Evolutionary conservation across 2,113 vertebrate genomes (phyloP).

Genomic region (Cyphomyrus discorhynchus): DNA sequence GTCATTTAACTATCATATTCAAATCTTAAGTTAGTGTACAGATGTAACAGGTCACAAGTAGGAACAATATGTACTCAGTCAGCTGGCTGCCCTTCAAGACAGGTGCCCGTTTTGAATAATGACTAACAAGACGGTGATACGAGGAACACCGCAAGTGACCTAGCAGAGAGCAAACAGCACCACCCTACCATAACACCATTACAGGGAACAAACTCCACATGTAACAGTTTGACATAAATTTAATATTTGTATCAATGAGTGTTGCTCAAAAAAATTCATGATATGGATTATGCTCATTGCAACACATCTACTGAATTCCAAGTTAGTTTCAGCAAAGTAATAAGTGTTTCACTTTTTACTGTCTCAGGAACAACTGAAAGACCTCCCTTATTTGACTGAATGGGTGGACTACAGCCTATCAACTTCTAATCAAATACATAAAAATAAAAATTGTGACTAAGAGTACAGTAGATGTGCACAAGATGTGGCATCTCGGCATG

Average conservation of each 20-base stretch:
- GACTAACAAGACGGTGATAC: background rate
- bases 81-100: background rate
- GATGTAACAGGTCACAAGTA: background rate
- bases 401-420: background rate
- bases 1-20: background rate
- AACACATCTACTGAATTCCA: background rate
- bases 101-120: background rate
- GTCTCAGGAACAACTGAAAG: background rate
- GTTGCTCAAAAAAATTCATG: background rate
- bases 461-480: background rate
- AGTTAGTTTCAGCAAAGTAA: background rate
- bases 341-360: background rate
- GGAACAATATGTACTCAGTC: background rate
- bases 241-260: background rate
- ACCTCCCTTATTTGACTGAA: background rate
- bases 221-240: background rate
- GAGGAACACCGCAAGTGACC: background rate
- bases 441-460: background rate
- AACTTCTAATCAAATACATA: background rate
- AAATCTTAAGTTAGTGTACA: background rate
- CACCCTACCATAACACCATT: background rate
- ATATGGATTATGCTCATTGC: background rate
- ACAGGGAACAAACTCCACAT: background rate
- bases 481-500: background rate
- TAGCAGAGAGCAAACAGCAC: background rate